phyloP scores from a whole-genome alignment of 2,888 invertebrate genomes.

The Limnephilus lunatus region DNA sequence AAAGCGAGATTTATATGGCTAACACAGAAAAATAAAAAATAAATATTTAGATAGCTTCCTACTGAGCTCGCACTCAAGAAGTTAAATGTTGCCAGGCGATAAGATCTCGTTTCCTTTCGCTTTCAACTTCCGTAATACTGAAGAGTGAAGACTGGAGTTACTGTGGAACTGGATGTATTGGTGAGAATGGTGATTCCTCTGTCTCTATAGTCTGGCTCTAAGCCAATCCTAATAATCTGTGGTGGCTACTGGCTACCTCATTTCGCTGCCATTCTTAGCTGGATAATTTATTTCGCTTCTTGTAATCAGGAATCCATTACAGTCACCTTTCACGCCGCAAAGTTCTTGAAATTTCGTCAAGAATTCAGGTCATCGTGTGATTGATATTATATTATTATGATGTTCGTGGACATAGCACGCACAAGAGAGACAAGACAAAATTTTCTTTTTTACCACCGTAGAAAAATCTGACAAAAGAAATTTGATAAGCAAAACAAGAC shows the following conservation, averaged over 20 bases:
- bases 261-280: background rate
- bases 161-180: background rate
- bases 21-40: too few relatives aligned
- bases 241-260: constrained; percentile 29
- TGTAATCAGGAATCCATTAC: constrained; percentile 51
- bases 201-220: background rate
- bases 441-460: background rate
- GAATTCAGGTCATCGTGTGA: constrained; percentile 49
- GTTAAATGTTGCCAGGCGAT: constrained; percentile 33
- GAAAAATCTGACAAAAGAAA: too few relatives aligned
- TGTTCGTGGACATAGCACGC: background rate
- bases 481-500: background rate
- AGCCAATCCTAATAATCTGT: constrained; percentile 22
- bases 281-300: constrained; percentile 49
- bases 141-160: background rate
- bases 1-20: background rate
- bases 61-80: background rate
- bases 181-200: background rate
- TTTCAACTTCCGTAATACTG: constrained; percentile 47
- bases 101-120: constrained; percentile 54
- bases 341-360: constrained; percentile 49
- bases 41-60: background rate
- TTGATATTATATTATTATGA: constrained; percentile 12
- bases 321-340: background rate
- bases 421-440: background rate